Conservation (phyloP, 1,140 invertebrate species). For the Drosophila tani region DNA sequence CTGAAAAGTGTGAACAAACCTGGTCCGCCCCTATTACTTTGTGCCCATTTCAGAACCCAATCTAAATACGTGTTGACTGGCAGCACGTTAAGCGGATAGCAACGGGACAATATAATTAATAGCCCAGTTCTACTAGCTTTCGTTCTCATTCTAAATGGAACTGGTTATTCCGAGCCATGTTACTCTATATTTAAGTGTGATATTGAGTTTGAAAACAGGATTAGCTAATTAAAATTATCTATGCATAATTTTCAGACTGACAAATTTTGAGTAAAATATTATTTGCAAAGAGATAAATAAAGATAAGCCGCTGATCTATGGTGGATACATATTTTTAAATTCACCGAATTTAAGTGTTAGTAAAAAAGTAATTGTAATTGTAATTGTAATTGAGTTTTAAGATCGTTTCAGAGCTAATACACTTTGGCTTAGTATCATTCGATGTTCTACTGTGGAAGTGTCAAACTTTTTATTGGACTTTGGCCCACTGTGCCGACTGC, state of each 20-base stretch:
- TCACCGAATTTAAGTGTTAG: no score
- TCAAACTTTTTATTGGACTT: neutral
- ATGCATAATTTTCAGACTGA: slow-evolving; percentile 21
- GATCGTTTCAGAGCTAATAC: no score
- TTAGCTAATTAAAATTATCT: neutral
- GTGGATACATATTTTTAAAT: no score
- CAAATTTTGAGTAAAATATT: slow-evolving; percentile 17
- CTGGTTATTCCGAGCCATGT: slow-evolving; percentile 19
- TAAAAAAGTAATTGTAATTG: no score
- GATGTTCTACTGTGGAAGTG: neutral
- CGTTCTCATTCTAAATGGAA: slow-evolving; percentile 17
- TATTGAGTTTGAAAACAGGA: slow-evolving; percentile 18
- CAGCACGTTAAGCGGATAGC: slow-evolving; percentile 5
- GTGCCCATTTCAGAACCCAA: neutral
- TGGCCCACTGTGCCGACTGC: slow-evolving; percentile 29
- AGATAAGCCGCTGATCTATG: neutral
- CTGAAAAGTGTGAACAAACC: neutral
- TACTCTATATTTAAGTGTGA: slow-evolving; percentile 41
- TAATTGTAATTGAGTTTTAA: no score
- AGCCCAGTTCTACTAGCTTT: slow-evolving; percentile 4
- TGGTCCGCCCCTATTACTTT: no score
- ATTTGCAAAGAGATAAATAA: neutral
- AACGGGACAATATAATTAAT: slow-evolving; percentile 21
- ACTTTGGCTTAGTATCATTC: no score
- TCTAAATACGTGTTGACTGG: no score